A percentile compares a stretch with the other conserved stretches of the same genome.
phyloP scores from a whole-genome alignment of 2,888 invertebrate species.

The Isotomurus palustris region DNA sequence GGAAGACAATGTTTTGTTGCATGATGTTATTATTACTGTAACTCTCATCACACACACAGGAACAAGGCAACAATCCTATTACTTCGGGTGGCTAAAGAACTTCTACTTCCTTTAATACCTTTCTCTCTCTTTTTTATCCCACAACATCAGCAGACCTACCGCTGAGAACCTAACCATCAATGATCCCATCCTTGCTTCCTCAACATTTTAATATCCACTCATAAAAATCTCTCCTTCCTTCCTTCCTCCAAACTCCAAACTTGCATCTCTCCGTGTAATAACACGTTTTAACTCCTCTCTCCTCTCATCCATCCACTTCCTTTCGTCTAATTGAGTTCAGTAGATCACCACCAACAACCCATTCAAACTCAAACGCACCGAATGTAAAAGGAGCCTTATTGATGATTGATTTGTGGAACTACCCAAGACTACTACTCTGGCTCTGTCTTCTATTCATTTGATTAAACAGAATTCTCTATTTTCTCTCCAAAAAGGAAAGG shows the following conservation, averaged over 20 bases:
- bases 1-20: background rate
- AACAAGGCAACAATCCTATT: slow-evolving; percentile 32
- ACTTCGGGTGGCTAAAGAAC: slow-evolving; percentile 41
- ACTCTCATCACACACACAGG: slow-evolving; percentile 9
- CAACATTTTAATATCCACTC: slow-evolving; percentile 7
- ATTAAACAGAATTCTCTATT: no score
- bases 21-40: slow-evolving; percentile 4
- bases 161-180: slow-evolving; percentile 31
- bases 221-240: slow-evolving; percentile 9
- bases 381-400: no score
- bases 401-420: no score
- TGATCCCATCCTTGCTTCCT: slow-evolving; percentile 16
- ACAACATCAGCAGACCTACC: slow-evolving; percentile 24
- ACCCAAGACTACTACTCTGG: no score
- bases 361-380: no score
- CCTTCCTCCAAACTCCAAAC: background rate
- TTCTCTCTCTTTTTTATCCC: slow-evolving; percentile 15
- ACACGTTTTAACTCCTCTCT: slow-evolving; percentile 2
- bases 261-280: background rate
- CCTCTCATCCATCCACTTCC: no score
- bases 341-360: no score
- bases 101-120: slow-evolving; percentile 34
- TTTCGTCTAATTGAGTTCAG: no score
- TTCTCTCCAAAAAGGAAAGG: no score
- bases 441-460: no score